Base-by-base conservation (phyloP, 2,113 vertebrate species). In the Neoarius graeffei region DNA sequence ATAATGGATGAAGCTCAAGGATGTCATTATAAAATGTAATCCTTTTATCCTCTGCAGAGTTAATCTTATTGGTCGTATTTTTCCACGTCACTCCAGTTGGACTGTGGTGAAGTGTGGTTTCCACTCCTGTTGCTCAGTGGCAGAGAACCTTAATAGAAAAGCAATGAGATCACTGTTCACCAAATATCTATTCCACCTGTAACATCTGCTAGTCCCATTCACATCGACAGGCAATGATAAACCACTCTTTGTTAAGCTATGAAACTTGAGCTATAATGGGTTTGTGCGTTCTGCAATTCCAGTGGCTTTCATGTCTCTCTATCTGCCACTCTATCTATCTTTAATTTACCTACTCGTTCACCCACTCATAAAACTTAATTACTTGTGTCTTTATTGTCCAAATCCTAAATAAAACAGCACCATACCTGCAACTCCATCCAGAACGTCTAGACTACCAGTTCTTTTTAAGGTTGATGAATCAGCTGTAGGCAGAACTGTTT, bases 41-140 rank as follows among this genome's bases (percentile, higher is more conserved):
- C 90, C 86, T 88, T 88, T 91, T 84, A 84, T 83, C 87, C 64
- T 82, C 87, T 89, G 76, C 90, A 90, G 80, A 83, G 82, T 86
- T 92, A 92, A 93, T 91, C 89, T 17, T 73, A 89, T 82, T 91
- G 90, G 82, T 82, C 77, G 87, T 87, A 84, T 91, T 83, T 74
- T 88, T 74, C 64, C 84, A 59, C 87, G 71, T 79, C 89, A 84
- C 80, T 76, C 84, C 57, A 57, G n/a, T 73, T 60, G 20, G 17
- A 83, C 6, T 57, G 59, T 20, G 48, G 83, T 85, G 59, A 50
- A 66, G 83, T 64, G 81, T 74, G 60, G 84, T 25, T 9, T 57
- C 48, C 27, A 74, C 62, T 79, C 54, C 27, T 56, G 60, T 74
- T 2, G 42, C 52, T 83, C 54, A 14, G n/a, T 74, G 42, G 62